These are phyloP conservation scores for Grammomys surdaster DNA, from an alignment of 2,113 vertebrate species.

Conservation along the genomic window DNA sequence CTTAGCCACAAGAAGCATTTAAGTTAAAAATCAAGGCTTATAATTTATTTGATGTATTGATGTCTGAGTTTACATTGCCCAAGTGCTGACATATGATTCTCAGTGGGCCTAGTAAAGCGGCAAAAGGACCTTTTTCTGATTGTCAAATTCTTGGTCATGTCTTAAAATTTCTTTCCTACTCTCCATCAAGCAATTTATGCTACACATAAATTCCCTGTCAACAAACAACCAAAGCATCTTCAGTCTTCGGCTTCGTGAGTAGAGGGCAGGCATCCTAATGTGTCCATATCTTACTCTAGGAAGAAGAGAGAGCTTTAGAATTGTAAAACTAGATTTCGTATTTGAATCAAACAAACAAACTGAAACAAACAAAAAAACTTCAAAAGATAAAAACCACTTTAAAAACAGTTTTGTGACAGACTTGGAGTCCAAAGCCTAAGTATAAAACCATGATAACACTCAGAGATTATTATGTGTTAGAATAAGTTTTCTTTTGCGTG, in stretches of 20 bases:
- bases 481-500: slow-evolving; percentile 7
- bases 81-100: background rate
- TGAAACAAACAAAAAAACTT: background rate
- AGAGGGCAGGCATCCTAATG: background rate
- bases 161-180: background rate
- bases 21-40: background rate
- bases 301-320: background rate
- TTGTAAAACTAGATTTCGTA: too few species aligned
- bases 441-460: background rate
- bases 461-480: background rate
- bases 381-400: background rate
- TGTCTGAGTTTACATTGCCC: background rate
- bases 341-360: background rate
- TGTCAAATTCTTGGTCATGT: background rate
- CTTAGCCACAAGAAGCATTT: background rate
- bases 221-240: background rate
- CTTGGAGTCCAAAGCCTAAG: background rate
- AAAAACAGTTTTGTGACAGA: background rate
- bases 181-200: background rate
- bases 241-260: background rate
- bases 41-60: background rate
- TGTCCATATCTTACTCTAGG: background rate
- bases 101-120: background rate
- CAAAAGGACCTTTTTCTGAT: background rate
- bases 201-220: background rate